Conservation (phyloP, 2,888 invertebrate genomes). For the Petrolisthes manimaculis region DNA sequence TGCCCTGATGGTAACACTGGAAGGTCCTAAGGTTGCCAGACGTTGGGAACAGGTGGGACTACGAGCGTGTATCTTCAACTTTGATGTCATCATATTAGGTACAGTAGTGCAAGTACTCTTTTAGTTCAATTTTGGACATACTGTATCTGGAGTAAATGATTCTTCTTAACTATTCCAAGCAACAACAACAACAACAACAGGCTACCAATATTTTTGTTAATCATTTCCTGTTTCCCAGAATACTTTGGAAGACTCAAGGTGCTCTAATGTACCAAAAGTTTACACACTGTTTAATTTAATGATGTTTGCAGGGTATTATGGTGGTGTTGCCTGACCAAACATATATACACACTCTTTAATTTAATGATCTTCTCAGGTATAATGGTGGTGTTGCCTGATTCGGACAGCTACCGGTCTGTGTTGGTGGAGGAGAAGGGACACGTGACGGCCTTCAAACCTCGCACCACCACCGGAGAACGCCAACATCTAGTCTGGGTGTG, state of each 20-base stretch:
- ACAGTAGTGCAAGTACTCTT: no score
- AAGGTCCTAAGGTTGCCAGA: constrained; percentile 57
- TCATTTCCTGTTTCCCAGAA: no score
- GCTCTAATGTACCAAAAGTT: no score
- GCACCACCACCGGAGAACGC: constrained; percentile 49
- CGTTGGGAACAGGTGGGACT: constrained; percentile 66
- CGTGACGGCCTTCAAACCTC: constrained; percentile 59
- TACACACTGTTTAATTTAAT: constrained; percentile 56
- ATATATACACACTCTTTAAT: constrained; percentile 43
- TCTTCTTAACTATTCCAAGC: no score
- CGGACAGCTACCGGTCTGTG: constrained; percentile 59
- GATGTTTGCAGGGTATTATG: constrained; percentile 28
- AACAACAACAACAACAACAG: no score
- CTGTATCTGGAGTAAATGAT: no score
- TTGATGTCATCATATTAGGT: constrained; percentile 55
- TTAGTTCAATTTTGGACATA: no score
- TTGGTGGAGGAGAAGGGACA: constrained; percentile 57
- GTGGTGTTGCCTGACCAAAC: not conserved
- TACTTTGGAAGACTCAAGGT: no score
- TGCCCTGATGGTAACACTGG: constrained; percentile 58
- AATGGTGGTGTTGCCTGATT: not conserved
- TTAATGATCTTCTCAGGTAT: constrained; percentile 52
- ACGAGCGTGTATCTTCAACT: constrained; percentile 62
- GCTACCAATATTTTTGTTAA: no score
- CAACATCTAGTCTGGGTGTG: constrained; percentile 64